Base-by-base conservation (phyloP, 2,113 vertebrate genomes). In the Myxocyprinus asiaticus region DNA sequence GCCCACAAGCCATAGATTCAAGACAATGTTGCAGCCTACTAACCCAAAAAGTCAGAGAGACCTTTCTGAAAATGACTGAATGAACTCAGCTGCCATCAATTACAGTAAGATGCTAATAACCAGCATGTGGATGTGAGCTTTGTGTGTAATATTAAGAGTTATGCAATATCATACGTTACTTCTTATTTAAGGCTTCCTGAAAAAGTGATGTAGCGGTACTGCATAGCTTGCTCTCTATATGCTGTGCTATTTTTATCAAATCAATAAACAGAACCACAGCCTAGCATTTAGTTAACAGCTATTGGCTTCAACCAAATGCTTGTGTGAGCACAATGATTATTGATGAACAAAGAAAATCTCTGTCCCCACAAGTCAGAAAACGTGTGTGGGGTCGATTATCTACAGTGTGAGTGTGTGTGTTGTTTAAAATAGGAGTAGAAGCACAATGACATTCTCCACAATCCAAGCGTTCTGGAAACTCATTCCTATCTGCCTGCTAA, bases 241-340 rank as follows among this genome's bases (percentile, higher is more conserved):
- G n/a, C n/a, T n/a, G 12, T n/a, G 11, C 58, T 63, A 63, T 63
- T 74, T 50, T 48, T 33, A 58, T 12, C n/a, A 58, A 51, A 62
- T 68, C 56, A 69, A 67, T 62, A 22, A 33, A 33, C 22, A 61
- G 8, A 62, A 9, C 44, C 53, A 69, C 5, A 58, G 56, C 33
- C 55, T 7, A 10, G 44, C 22, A 62, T 59, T 69, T n/a, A 74
- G 71, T 42, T 74, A 63, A 51, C 71, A 63, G 45, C 11, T 50
- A 51, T 63, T 74, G 11, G 59, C 7, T 62, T 74, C 8, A 33
- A 63, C 58, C 6, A 74, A 62, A 74, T 33, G 45, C 6, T 12
- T 15, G 42, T 17, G 22, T 10, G 42, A 10, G n/a, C 58, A 1
- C 22, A 33, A 33, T 33, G 22, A 33, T 33, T 33, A 33, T 33